Evolutionary conservation across 2,888 invertebrate genomes (phyloP), one percentile per base, ranked within the genome.

Genomic region (Apomyelois bistriatella): DNA sequence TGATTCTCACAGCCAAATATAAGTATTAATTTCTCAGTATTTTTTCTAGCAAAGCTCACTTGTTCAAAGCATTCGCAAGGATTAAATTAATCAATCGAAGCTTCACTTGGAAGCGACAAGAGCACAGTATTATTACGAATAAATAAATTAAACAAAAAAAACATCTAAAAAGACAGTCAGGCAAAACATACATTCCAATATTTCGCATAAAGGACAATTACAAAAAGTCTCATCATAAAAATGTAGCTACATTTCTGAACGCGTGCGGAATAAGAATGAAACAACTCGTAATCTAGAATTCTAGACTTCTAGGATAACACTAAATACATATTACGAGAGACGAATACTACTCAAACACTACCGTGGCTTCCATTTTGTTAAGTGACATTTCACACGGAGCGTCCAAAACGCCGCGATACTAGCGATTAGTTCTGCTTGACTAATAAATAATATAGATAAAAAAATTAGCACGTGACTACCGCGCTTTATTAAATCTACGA

Each of bases 311-410:
- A 41, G 17, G n/a, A 41, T 41, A 41, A 41, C 41, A 22, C 41
- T 41, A 41, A 17, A 41, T 41, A 41, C 22, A 41, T 41, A 41
- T 41, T 17, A 41, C 41, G 41, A 41, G 41, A 17, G 41, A 41
- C 41, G 41, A 41, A 38, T 41, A 41, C 28, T 32, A 30, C 8
- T 46, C 28, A 32, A 46, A 46, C 32, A 46, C 22, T 17, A 15
- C n/a, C n/a, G 42, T n/a, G 8, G 30, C 13, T 13, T 12, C 32
- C 30, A 46, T 15, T 28, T 46, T 22, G 10, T 3, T 30, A 46
- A 30, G 13, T n/a, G 28, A 30, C 15, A 6, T 30, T 32, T 7
- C 13, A 46, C 46, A 46, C 46, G 46, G 28, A 12, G 30, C 46
- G 46, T 12, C 12, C 10, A n/a, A 16, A 38, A 13, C 22, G 22